These are phyloP conservation scores for Sericinus montela DNA, from an alignment of 2,888 invertebrate species.

Conservation along the genomic window DNA sequence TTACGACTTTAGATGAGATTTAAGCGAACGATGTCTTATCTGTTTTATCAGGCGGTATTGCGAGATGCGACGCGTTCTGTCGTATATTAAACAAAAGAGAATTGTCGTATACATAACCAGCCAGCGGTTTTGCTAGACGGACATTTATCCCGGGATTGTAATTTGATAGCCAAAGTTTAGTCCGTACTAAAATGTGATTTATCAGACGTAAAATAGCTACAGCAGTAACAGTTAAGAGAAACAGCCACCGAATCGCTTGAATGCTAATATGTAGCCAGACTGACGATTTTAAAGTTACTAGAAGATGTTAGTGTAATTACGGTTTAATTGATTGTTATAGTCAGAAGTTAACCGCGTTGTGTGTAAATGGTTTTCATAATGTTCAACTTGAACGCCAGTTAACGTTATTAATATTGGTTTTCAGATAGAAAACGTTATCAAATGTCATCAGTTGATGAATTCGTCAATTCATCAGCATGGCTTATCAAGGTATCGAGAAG, in stretches of 20 bases:
- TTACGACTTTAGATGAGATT: conserved; percentile 70
- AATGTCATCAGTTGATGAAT: conserved; percentile 71
- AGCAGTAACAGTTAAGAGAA: not conserved
- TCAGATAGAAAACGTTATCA: conserved; percentile 41
- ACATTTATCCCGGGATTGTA: not conserved
- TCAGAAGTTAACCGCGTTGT: too few relatives aligned
- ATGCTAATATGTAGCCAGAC: conserved; percentile 31
- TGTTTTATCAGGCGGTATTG: conserved; percentile 69
- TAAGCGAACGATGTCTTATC: conserved; percentile 64
- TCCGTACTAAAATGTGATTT: not conserved
- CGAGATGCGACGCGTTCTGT: conserved; percentile 47
- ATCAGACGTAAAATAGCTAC: not conserved
- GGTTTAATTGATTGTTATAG: too few relatives aligned
- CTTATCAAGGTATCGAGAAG: conserved; percentile 61
- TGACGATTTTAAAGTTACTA: conserved; percentile 32
- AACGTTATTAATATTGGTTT: conserved; percentile 26
- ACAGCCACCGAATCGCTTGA: not conserved
- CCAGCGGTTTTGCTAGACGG: not conserved
- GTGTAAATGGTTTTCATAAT: too few relatives aligned
- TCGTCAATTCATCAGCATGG: conserved; percentile 71
- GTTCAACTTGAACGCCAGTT: too few relatives aligned
- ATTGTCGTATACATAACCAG: conserved; percentile 18
- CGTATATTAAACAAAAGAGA: conserved; percentile 43
- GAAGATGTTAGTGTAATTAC: conserved; percentile 48
- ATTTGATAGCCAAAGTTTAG: not conserved